These are phyloP conservation scores for Epinotia ramella DNA, from an alignment of 2,888 invertebrate species.

Conservation along the genomic window DNA sequence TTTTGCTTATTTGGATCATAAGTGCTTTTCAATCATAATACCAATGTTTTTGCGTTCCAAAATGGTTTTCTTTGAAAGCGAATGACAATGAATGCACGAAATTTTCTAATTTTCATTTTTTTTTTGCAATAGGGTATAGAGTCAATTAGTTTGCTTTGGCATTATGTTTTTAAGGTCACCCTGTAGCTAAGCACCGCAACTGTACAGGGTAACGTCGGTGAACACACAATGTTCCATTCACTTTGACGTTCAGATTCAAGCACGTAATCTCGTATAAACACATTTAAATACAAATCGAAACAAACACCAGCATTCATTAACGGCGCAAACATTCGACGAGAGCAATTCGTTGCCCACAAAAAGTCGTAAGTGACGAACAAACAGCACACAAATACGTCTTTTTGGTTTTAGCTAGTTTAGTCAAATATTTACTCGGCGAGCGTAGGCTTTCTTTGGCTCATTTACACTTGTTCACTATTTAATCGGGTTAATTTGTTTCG, in stretches of 20 bases:
- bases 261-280: constrained; percentile 20
- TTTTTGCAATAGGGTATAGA: too few relatives aligned
- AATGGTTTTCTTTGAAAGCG: too few relatives aligned
- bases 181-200: too few relatives aligned
- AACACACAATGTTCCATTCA: not conserved
- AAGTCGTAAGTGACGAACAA: not conserved
- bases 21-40: too few relatives aligned
- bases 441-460: constrained; percentile 13
- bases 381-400: not conserved
- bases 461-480: constrained; percentile 13
- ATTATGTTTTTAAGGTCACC: too few relatives aligned
- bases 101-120: too few relatives aligned
- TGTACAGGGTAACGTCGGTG: too few relatives aligned
- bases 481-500: not conserved
- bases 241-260: constrained; percentile 15
- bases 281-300: constrained; percentile 31
- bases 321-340: constrained; percentile 3
- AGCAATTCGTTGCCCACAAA: not conserved
- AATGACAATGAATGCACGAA: too few relatives aligned
- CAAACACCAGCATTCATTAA: constrained; percentile 17
- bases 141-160: too few relatives aligned
- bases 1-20: too few relatives aligned
- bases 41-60: too few relatives aligned
- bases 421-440: not conserved
- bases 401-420: not conserved